Base-by-base conservation (phyloP, 2,888 invertebrate genomes). In the Pterobdella sp. region DNA sequence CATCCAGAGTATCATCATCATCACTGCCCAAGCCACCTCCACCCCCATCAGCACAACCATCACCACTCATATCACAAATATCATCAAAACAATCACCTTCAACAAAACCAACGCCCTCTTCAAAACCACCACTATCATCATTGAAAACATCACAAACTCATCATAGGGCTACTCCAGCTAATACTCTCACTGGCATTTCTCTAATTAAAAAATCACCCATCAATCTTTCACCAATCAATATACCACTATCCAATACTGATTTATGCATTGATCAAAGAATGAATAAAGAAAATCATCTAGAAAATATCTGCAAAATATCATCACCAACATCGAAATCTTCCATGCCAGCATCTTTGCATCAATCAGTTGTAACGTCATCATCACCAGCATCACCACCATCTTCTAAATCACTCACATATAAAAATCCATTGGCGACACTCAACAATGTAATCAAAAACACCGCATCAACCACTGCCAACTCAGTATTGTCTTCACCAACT, bases 121-220 rank as follows among this genome's bases (percentile, higher is more conserved):
- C 60, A 22, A 56, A 56, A 22, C 60, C 60, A 14, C 60, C 60
- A 7, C 4, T 26, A 56, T 26, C 7, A 4, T n/a, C n/a, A n/a
- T n/a, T n/a, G n/a, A n/a, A n/a, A n/a, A n/a, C n/a, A n/a, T n/a
- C n/a, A n/a, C n/a, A 22, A 56, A 56, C 60, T 3, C 60, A 56
- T 26, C 60, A 56, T n/a, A 22, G 60, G 3, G 3, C 14, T 26
- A 56, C 60, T 26, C 60, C 60, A 4, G 14, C n/a, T 3, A n/a
- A 7, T 26, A 56, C 60, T 26, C 60, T 56, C 60, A 56, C 60
- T 4, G 60, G 60, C 4, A n/a, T 56, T n/a, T 56, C 60, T 22
- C 60, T 56, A 4, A 56, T 56, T 26, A 56, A 56, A 22, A 56
- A 56, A n/a, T 26, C 60, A 22, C 60, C 60, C 60, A 56, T 56